These are phyloP conservation scores for Lasioglossum leucozonium DNA, from an alignment of 2,888 invertebrate genomes.

Conservation along the genomic window DNA sequence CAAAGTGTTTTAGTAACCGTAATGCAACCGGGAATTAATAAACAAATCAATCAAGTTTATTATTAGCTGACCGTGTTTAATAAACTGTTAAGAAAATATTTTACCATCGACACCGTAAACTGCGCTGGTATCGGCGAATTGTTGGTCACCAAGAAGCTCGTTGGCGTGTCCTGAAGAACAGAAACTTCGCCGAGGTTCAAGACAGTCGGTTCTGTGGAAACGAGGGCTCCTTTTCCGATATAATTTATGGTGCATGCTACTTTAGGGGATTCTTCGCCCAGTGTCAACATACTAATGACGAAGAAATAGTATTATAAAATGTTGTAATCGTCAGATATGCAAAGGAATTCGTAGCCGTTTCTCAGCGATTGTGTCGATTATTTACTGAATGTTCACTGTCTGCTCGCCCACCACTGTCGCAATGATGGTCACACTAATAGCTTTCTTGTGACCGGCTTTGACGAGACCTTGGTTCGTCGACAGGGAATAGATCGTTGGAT, in stretches of 20 bases:
- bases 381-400: slow-evolving; percentile 65
- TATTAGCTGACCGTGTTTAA: background rate
- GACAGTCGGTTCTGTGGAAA: slow-evolving; percentile 87
- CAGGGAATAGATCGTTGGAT: slow-evolving; percentile 73
- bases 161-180: slow-evolving; percentile 86
- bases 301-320: background rate
- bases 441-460: slow-evolving; percentile 84
- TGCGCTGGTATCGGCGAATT: slow-evolving; percentile 89
- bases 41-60: too few relatives aligned
- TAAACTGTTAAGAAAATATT: background rate
- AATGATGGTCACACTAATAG: slow-evolving; percentile 85
- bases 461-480: slow-evolving; percentile 76
- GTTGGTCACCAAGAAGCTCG: slow-evolving; percentile 87
- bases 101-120: slow-evolving; percentile 85
- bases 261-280: slow-evolving; percentile 82
- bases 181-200: slow-evolving; percentile 88
- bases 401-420: slow-evolving; percentile 85
- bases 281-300: slow-evolving; percentile 78
- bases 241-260: slow-evolving; percentile 85
- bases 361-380: background rate
- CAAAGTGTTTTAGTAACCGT: too few relatives aligned
- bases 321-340: background rate
- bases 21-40: too few relatives aligned
- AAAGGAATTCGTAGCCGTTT: background rate
- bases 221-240: slow-evolving; percentile 88